Conservation (phyloP, 2,888 invertebrate genomes). For the Danaus chrysippus region DNA sequence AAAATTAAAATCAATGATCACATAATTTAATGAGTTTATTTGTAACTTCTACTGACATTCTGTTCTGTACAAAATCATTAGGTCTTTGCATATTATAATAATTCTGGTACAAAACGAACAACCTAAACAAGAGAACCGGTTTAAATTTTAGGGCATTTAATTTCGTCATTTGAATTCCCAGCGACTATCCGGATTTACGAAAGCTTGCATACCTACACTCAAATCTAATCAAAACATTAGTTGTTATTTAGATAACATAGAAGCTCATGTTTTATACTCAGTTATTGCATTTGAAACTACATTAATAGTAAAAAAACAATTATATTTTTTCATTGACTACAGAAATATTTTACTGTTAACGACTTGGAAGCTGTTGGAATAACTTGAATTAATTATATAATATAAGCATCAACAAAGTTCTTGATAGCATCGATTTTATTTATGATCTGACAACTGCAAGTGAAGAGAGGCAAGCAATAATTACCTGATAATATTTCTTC, state of each 20-base stretch:
- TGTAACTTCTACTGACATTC: background rate
- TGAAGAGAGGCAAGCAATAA: background rate
- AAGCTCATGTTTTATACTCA: too few species aligned
- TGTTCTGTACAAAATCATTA: background rate
- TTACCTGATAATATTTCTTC: slow-evolving; percentile 1
- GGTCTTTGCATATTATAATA: slow-evolving; percentile 7
- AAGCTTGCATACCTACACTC: background rate
- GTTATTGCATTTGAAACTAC: too few species aligned
- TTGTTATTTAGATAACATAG: background rate
- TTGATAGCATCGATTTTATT: background rate
- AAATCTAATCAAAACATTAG: background rate
- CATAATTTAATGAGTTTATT: slow-evolving; percentile 10
- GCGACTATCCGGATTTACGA: slow-evolving; percentile 2
- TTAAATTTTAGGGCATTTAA: slow-evolving; percentile 6
- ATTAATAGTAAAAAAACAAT: too few species aligned
- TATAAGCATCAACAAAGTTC: background rate
- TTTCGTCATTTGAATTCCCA: slow-evolving; percentile 7
- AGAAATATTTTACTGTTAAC: too few species aligned
- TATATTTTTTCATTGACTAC: too few species aligned
- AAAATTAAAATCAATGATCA: too few species aligned
- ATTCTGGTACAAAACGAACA: slow-evolving; percentile 6
- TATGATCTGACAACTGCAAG: background rate
- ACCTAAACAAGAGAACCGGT: slow-evolving; percentile 5
- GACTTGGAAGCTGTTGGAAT: too few species aligned
- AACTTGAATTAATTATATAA: slow-evolving; percentile 1